Evolutionary conservation across 2,888 invertebrate genomes (phyloP), one percentile per base, ranked within the genome.

Genomic region (Clostera curtula): DNA sequence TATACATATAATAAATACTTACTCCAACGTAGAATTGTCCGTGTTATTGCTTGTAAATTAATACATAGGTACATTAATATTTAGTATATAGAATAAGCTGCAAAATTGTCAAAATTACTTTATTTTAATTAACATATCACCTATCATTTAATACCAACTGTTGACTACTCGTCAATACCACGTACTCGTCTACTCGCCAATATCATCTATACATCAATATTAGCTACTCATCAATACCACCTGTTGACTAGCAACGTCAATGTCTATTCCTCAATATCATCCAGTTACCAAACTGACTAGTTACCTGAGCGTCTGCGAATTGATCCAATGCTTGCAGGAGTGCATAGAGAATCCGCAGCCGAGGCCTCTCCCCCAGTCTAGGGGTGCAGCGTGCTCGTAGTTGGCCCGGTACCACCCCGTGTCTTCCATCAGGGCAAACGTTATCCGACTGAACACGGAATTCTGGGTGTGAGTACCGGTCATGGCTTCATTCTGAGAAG

Each of bases 381-480:
- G 85, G 0, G 92, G 89, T 32, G 94, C 90, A 0, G 96, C 96
- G 87, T 93, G 92, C 1, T 87, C 85, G 63, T 97, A 98, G 72
- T 97, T 94, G 1, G 95, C 95, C 7, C 88, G 86, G 73, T 98
- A 98, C 97, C 96, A 98, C 34, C 98, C 98, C 0, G 97, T 97
- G 65, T 98, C 98, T 66, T 98, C 98, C 95, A 99, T 93, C 40
- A 98, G 77, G 0, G 98, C 98, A 40, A 99, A 85, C 0, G 98
- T 97, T 28, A 99, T 90, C 10, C 97, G 86, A 1, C 97, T 97
- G 74, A 98, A 98, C 1, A 97, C 95, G 0, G 98, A 97, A 77
- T 97, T 97, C 71, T 98, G 98, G 0, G 98, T 98, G 72, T 98
- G 98, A 0, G 97, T 98, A 2, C 98, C 98, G 0, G 98, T 98